Evolutionary conservation across 2,888 invertebrate species (phyloP).

Genomic region (Alviniconcha strummeri): DNA sequence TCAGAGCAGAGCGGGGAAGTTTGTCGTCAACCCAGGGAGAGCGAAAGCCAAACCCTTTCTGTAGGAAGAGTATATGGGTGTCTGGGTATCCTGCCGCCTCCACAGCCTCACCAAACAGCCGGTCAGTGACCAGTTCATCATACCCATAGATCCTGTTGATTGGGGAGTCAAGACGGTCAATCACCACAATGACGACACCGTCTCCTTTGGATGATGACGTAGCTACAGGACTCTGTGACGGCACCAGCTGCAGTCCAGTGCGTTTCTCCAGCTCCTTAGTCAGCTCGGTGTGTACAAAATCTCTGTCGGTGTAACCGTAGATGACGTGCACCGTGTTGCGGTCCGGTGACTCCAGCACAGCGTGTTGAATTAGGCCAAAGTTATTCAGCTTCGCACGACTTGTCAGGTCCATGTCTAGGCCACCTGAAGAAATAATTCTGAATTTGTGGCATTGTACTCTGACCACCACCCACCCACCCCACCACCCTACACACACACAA

Average conservation of each 20-base stretch:
- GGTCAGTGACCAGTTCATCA: no score
- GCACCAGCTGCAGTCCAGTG: conserved; percentile 1
- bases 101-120: not conserved
- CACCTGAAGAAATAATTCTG: not conserved
- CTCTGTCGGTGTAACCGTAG: not conserved
- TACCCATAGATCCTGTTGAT: no score
- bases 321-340: not conserved
- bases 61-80: not conserved
- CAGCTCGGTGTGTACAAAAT: not conserved
- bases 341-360: not conserved
- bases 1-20: not conserved
- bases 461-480: no score
- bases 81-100: not conserved
- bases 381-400: not conserved
- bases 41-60: not conserved
- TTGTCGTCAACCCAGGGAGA: not conserved
- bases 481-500: no score
- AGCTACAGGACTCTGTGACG: not conserved
- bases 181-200: not conserved
- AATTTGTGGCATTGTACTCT: no score
- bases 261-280: not conserved
- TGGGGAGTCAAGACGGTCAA: not conserved
- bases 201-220: not conserved
- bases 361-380: not conserved
- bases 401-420: not conserved